These are phyloP conservation scores for Syngnathoides biaculeatus DNA, from an alignment of 2,113 vertebrate species.

Conservation along the genomic window DNA sequence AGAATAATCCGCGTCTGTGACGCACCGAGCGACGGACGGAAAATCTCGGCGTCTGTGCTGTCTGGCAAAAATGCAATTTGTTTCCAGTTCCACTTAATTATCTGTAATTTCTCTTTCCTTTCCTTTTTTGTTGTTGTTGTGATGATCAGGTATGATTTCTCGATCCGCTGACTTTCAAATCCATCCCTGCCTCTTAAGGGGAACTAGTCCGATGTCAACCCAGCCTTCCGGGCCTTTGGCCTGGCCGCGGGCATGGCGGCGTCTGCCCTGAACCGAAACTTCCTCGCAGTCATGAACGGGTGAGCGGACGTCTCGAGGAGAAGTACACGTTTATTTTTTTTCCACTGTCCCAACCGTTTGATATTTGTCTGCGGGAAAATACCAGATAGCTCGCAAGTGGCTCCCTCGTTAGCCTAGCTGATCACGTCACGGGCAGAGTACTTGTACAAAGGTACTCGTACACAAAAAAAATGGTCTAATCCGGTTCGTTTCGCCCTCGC, in stretches of 20 bases:
- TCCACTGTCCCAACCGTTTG: no score
- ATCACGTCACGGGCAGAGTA: no score
- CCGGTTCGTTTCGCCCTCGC: no score
- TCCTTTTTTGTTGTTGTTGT: neutral
- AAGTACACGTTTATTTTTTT: no score
- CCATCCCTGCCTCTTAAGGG: constrained; percentile 40
- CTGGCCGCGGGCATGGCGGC: constrained; percentile 66
- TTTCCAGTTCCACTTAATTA: neutral
- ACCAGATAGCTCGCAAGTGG: neutral
- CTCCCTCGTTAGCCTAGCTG: no score
- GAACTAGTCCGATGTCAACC: constrained; percentile 58
- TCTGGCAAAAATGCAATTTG: neutral
- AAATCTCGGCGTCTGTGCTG: constrained; percentile 9
- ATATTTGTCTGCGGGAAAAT: neutral
- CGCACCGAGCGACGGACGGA: constrained; percentile 4
- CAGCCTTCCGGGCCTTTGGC: constrained; percentile 57
- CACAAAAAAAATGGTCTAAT: no score
- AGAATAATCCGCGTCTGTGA: constrained; percentile 34
- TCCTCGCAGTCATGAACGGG: constrained; percentile 66
- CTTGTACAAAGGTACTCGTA: no score
- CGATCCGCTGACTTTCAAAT: constrained; percentile 22
- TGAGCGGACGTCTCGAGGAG: constrained; percentile 6
- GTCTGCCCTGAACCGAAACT: constrained; percentile 62
- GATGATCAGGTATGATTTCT: neutral
- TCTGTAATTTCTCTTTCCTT: neutral